Evolutionary conservation across 2,113 vertebrate genomes (phyloP).

Genomic region (Equus quagga): DNA sequence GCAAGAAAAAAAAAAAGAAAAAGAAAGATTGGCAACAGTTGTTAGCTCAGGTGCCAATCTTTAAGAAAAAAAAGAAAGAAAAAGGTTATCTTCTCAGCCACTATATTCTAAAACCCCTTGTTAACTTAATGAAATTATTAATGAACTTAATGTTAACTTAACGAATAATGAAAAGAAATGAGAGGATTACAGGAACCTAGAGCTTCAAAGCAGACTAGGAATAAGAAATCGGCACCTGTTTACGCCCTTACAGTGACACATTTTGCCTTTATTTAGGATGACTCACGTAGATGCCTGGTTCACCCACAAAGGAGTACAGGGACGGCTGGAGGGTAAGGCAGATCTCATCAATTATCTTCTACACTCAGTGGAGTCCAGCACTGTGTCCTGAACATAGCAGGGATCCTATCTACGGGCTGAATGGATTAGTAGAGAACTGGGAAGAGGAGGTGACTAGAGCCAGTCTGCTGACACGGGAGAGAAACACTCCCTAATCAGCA

Average conservation of each 20-base stretch:
- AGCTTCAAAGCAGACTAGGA: not conserved
- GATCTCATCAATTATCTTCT: not conserved
- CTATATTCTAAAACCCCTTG: not conserved
- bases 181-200: not conserved
- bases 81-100: not conserved
- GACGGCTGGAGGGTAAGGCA: rapidly evolving
- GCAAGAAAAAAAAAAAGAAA: no score
- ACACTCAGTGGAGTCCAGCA: rapidly evolving
- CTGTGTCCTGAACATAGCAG: not conserved
- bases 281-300: not conserved
- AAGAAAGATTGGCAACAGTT: no score
- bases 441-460: rapidly evolving
- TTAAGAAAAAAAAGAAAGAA: not conserved
- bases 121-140: not conserved
- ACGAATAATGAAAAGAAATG: not conserved
- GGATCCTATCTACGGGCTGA: not conserved
- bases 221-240: no score
- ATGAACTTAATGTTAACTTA: not conserved
- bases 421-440: not conserved
- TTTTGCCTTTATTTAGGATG: not conserved
- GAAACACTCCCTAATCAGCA: rapidly evolving
- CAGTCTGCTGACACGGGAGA: rapidly evolving
- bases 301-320: no score
- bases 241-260: not conserved
- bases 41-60: no score